Conservation (phyloP, 2,888 invertebrate species). For the Hypselothyrea guttata region DNA sequence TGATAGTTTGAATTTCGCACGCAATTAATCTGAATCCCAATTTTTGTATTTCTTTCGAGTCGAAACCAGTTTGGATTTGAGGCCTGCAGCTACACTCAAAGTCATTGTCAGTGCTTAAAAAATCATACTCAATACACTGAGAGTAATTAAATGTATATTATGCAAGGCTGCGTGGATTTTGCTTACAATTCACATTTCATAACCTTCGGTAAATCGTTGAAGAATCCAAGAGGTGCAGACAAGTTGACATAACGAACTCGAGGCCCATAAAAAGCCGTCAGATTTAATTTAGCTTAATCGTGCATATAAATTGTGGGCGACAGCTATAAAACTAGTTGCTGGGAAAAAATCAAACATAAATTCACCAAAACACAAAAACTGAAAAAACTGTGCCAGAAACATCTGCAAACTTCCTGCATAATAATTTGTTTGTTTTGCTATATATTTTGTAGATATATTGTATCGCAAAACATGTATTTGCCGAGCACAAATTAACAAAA, state of each 20-base stretch:
- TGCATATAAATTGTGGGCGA: conserved; percentile 11
- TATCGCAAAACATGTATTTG: conserved; percentile 9
- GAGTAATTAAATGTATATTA: conserved; percentile 36
- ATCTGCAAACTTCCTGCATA: conserved; percentile 50
- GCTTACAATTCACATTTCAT: conserved; percentile 6
- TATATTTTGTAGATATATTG: too few relatives aligned
- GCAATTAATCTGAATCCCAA: conserved; percentile 30
- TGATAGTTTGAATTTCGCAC: conserved; percentile 21
- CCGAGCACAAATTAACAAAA: conserved; percentile 40
- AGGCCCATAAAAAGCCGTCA: conserved; percentile 12
- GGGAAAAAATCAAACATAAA: not conserved
- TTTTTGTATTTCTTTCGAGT: too few relatives aligned
- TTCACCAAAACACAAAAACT: not conserved
- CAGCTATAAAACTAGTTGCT: conserved; percentile 1
- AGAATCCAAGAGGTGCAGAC: conserved; percentile 20
- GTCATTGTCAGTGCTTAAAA: conserved; percentile 40
- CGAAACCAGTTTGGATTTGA: conserved; percentile 37
- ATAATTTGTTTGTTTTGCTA: conserved; percentile 8
- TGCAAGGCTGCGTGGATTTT: conserved; percentile 11
- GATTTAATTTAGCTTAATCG: conserved; percentile 13
- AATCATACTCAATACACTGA: conserved; percentile 13
- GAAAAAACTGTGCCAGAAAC: too few relatives aligned
- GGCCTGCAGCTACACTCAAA: conserved; percentile 28
- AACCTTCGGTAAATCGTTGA: conserved; percentile 25
- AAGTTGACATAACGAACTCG: conserved; percentile 11